These are phyloP conservation scores for Cardiocondyla obscurior DNA, from an alignment of 1,140 invertebrate species.

Conservation along the genomic window DNA sequence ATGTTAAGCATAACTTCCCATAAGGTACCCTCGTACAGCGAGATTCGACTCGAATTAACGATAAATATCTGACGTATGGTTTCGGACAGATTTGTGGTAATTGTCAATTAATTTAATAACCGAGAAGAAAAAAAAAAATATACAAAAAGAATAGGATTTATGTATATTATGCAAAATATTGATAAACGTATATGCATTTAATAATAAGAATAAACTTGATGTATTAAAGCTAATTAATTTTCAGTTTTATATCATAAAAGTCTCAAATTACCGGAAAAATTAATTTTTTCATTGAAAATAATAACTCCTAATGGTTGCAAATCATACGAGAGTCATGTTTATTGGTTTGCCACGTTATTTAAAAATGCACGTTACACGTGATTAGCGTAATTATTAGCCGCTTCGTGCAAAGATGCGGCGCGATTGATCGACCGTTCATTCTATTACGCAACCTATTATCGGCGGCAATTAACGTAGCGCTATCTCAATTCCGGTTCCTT, in stretches of 20 bases:
- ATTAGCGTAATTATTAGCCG: conserved; percentile 51
- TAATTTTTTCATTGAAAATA: background rate
- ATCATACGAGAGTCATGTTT: background rate
- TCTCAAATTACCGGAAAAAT: background rate
- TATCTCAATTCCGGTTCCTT: conserved; percentile 57
- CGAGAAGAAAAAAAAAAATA: too few species aligned
- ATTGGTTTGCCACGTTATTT: background rate
- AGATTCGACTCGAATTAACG: conserved; percentile 3
- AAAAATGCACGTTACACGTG: background rate
- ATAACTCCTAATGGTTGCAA: background rate
- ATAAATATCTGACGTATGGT: background rate
- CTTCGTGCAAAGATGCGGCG: conserved; percentile 22
- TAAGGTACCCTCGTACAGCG: background rate
- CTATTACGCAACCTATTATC: conserved; percentile 46
- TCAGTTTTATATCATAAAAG: background rate
- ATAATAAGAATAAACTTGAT: too few species aligned
- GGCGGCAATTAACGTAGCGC: conserved; percentile 48
- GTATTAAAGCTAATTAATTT: too few species aligned
- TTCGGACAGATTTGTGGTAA: background rate
- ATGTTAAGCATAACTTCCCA: conserved; percentile 2
- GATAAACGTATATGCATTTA: too few species aligned
- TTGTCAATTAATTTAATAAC: conserved; percentile 14
- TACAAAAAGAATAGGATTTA: too few species aligned
- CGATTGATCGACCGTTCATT: conserved; percentile 5
- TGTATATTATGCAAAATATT: too few species aligned